Base-by-base conservation (phyloP, 2,888 invertebrate genomes). In the Limnephilus rhombicus region DNA sequence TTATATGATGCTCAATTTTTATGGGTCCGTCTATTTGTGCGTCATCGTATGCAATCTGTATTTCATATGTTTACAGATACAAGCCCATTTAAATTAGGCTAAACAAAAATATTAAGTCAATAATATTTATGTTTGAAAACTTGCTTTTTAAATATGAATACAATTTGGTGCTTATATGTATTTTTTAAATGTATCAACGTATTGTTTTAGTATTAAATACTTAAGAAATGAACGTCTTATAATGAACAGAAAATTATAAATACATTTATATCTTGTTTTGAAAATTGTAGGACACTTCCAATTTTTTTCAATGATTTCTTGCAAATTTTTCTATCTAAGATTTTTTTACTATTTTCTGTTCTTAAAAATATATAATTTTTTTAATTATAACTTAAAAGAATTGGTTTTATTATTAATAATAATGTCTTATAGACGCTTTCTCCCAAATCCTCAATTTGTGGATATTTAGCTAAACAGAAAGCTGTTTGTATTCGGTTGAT, bases 81-180 rank as follows among this genome's bases (percentile, higher is more conserved):
- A 24, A 24, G 24, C 68, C 18, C 24, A 68, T 68, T 68, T 68
- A 68, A 68, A 68, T 68, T 68, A 68, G 53, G 53, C 18, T 68
- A n/a, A 9, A 68, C 68, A 7, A 68, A 68, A 68, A 68, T 68
- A 68, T n/a, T 24, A 68, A 68, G 68, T 68, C 24, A 68, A 68
- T 68, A 68, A 68, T 68, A 68, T 68, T 49, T 49, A 45, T 2
- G n/a, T 68, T 68, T 68, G 24, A 68, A 68, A 68, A 24, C 68
- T 68, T 68, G 37, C 37, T 37, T 83, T 83, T 41, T 83, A 24
- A n/a, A 83, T 83, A 68, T 37, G 34, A 83, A 37, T 83, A 83
- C 83, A 37, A 18, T 83, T 83, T 83, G 83, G 83, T 83, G 83
- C 83, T 83, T 83, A 83, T 3, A 49, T 83, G 37, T 83, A 37